phyloP scores from a whole-genome alignment of 1,140 invertebrate genomes.

The Homalodisca vitripennis region DNA sequence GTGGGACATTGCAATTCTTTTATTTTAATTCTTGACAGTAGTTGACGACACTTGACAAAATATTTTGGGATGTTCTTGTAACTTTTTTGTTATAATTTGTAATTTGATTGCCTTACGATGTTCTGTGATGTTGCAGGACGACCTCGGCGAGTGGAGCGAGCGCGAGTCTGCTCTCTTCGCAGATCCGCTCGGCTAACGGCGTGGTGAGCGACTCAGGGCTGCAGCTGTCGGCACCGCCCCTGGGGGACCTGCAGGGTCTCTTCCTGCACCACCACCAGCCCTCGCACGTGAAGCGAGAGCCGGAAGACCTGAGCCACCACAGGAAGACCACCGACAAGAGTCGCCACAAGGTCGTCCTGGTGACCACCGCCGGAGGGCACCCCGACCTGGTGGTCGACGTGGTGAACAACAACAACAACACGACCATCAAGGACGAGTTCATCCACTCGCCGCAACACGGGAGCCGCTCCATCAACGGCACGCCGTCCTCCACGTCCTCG shows the following conservation, averaged over 20 bases:
- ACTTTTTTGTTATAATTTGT: too few species aligned
- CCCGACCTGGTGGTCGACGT: constrained; percentile 53
- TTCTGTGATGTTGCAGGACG: constrained; percentile 36
- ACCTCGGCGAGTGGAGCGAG: constrained; percentile 50
- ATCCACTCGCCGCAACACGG: constrained; percentile 52
- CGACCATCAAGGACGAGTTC: constrained; percentile 51
- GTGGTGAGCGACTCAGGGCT: constrained; percentile 55
- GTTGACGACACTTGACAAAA: too few species aligned
- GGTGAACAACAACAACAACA: constrained; percentile 46
- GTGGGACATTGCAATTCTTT: too few species aligned
- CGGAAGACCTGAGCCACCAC: constrained; percentile 60
- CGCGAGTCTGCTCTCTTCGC: constrained; percentile 46
- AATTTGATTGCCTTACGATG: too few species aligned
- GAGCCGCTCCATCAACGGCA: constrained; percentile 52
- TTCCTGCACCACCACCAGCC: constrained; percentile 59
- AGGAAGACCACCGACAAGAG: constrained; percentile 46
- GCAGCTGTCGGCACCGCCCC: constrained; percentile 52
- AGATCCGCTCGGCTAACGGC: constrained; percentile 56
- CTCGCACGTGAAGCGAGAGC: constrained; percentile 62
- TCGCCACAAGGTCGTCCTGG: constrained; percentile 49
- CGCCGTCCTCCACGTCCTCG: constrained; percentile 52
- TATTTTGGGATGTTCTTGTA: too few species aligned
- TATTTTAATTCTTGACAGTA: too few species aligned
- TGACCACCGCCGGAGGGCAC: constrained; percentile 45
- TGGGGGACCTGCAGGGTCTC: constrained; percentile 61